These are phyloP conservation scores for Thera obeliscata DNA, from an alignment of 2,888 invertebrate species.

Conservation along the genomic window DNA sequence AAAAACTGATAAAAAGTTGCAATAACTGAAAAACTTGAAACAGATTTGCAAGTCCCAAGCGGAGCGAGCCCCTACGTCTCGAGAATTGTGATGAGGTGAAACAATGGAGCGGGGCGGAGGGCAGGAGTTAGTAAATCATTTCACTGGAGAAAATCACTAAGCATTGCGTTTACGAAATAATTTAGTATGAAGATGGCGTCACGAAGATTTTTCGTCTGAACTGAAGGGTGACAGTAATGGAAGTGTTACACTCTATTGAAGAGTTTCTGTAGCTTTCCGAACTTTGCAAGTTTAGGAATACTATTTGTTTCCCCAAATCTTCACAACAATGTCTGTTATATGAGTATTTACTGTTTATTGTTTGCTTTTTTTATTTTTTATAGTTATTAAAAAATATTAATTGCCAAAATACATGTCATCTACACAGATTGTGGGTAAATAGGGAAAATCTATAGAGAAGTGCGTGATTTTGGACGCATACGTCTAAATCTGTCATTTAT, in stretches of 20 bases:
- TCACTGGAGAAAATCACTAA: slow-evolving; percentile 61
- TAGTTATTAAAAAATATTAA: too few relatives aligned
- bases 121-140: slow-evolving; percentile 64
- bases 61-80: slow-evolving; percentile 50
- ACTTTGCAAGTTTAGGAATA: neutral
- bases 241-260: slow-evolving; percentile 23
- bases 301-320: neutral
- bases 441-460: too few relatives aligned
- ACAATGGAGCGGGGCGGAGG: slow-evolving; percentile 56
- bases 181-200: slow-evolving; percentile 22
- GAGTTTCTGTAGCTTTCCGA: slow-evolving; percentile 6
- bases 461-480: too few relatives aligned
- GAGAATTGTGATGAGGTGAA: slow-evolving; percentile 66
- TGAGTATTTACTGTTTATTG: neutral
- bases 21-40: slow-evolving; percentile 21
- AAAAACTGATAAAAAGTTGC: neutral
- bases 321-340: neutral
- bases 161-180: slow-evolving; percentile 49
- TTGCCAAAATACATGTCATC: too few relatives aligned
- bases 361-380: neutral
- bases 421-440: too few relatives aligned
- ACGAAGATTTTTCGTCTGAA: slow-evolving; percentile 26
- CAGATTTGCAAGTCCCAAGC: slow-evolving; percentile 35
- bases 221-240: slow-evolving; percentile 16
- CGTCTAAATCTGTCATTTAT: too few relatives aligned